Conservation (phyloP, 2,888 invertebrate genomes). For the Leucoma salicis region DNA sequence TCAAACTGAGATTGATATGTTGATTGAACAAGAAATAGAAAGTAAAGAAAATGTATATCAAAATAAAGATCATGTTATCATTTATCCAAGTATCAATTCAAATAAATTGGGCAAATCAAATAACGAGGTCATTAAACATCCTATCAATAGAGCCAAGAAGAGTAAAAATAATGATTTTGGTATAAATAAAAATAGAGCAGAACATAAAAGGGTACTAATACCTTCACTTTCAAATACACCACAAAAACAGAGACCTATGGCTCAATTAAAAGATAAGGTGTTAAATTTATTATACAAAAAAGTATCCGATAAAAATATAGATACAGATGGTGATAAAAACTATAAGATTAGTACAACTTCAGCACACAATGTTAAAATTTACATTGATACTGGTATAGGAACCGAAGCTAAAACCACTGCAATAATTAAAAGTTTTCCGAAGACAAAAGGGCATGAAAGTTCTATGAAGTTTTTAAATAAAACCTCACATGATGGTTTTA, state of each 20-base stretch:
- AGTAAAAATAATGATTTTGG: conserved; percentile 1
- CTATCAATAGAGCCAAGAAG: not conserved
- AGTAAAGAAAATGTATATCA: not conserved
- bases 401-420: not conserved
- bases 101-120: not conserved
- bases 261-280: conserved; percentile 56
- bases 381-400: not conserved
- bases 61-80: not conserved
- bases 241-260: conserved; percentile 42
- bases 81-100: not conserved
- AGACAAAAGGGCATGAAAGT: conserved; percentile 1
- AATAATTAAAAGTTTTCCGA: not conserved
- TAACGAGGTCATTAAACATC: not conserved
- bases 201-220: not conserved
- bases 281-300: conserved; percentile 56
- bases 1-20: conserved; percentile 48
- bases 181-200: conserved; percentile 8
- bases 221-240: conserved; percentile 16
- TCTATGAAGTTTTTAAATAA: conserved; percentile 1
- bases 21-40: not conserved
- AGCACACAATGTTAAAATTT: not conserved
- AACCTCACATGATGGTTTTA: conserved; percentile 5
- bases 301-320: conserved; percentile 24
- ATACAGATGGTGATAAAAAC: conserved; percentile 1
- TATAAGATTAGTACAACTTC: not conserved